Base-by-base conservation (phyloP, 1,140 invertebrate genomes). In the Phocides pigmalion region DNA sequence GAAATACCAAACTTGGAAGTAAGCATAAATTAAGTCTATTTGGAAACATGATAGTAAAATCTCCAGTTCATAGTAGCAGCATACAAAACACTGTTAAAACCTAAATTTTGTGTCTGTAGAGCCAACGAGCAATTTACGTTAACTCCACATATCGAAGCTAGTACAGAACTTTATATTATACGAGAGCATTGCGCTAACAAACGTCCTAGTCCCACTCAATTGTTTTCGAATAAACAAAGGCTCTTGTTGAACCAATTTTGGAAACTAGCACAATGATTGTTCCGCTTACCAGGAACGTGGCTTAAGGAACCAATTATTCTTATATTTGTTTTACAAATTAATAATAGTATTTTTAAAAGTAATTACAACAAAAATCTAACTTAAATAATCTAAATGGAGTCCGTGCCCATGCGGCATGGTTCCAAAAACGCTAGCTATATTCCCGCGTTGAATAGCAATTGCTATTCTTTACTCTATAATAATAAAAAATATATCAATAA, bases 261-360 rank as follows among this genome's bases (percentile, higher is more conserved):
- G 17, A 20, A 46, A 46, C 42, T 46, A 46, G 42, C 42, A 46
- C 42, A 20, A 6, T 46, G 17, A 46, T 46, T 46, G 41, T 44
- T 44, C 41, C 16, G 41, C 15, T 12, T 1, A 39, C 5, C 25
- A 44, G 6, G 8, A 44, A 17, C 3, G 9, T 44, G 16, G 16
- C 14, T 44, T 44, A 19, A 9, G 15, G 9, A 19, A 19, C 20
- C 16, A 44, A 1, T 19, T 9, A 28, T 28, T 28, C 9, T 28
- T 8, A 3, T 8, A 28, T 28, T 28, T 28, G 2, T 4, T 4
- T 28, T 8, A 28, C 5, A 28, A 4, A 28, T 28, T 28, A 8
- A 4, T 28, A 28, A 4, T 1, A 28, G n/a, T n/a, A 28, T 28
- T 28, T 28, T 4, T n/a, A n/a, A n/a, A n/a, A n/a, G n/a, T n/a